A percentile compares a stretch with the other conserved stretches of the same genome.
These are phyloP conservation scores for Willisornis vidua DNA, from an alignment of 2,113 vertebrate species.

Conservation along the genomic window DNA sequence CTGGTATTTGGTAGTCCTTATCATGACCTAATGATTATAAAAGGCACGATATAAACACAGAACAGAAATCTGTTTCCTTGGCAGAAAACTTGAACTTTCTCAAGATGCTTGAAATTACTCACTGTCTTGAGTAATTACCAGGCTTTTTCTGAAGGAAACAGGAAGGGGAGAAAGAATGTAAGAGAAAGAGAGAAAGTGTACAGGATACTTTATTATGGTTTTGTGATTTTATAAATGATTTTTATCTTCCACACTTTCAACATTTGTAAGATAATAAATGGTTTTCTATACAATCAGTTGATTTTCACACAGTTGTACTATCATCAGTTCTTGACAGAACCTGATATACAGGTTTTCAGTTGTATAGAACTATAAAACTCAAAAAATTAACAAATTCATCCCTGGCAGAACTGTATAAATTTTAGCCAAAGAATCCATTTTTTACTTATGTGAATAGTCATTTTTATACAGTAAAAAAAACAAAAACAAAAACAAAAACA, in stretches of 20 bases:
- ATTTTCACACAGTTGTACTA: background rate
- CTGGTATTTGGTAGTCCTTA: background rate
- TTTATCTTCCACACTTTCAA: background rate
- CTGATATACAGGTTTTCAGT: background rate
- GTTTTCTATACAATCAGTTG: background rate
- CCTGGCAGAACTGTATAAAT: background rate
- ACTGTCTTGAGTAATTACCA: background rate
- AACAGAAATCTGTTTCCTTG: background rate
- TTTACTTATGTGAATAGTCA: accelerated
- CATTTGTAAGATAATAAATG: background rate
- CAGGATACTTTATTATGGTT: background rate
- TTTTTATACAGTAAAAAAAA: background rate
- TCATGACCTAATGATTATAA: background rate
- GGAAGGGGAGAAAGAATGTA: background rate
- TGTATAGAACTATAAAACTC: background rate
- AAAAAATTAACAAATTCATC: background rate
- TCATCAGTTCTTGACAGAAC: background rate
- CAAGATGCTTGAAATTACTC: background rate
- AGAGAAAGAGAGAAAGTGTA: background rate
- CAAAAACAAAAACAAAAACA: no score
- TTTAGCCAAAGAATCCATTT: background rate
- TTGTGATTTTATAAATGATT: background rate
- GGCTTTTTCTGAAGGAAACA: background rate
- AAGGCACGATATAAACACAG: background rate
- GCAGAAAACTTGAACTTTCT: background rate